Evolutionary conservation across 2,888 invertebrate species (phyloP).

Genomic region (Protonemura montana): DNA sequence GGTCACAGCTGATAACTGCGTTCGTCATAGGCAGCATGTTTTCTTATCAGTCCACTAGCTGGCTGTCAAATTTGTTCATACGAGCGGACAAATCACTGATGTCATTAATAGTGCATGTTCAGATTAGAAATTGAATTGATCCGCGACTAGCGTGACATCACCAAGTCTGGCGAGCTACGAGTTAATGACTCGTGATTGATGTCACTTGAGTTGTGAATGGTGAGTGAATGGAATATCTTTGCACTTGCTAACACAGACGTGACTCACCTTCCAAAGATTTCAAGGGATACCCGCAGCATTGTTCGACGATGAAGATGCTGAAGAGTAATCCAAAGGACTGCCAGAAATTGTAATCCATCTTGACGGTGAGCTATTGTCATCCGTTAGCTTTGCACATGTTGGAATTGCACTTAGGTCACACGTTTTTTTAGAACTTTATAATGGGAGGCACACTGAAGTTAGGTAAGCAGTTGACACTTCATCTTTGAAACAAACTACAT

Average conservation of each 20-base stretch:
- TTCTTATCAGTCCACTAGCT: not conserved
- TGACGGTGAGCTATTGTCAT: not conserved
- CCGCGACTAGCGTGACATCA: not conserved
- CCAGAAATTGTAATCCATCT: constrained; percentile 7
- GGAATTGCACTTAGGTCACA: not conserved
- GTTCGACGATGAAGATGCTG: not conserved
- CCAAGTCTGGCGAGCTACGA: not conserved
- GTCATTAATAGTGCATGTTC: not conserved
- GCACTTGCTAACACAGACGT: not conserved
- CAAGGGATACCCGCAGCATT: not conserved
- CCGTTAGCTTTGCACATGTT: not conserved
- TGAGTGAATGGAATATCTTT: not conserved
- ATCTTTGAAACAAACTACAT: not conserved
- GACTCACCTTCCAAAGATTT: not conserved
- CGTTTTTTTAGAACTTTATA: not conserved
- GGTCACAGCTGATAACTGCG: not conserved
- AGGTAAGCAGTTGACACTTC: constrained; percentile 1
- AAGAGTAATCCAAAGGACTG: not conserved
- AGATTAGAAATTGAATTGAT: not conserved
- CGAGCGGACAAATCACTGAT: not conserved
- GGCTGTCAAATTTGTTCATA: not conserved
- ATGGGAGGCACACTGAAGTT: not conserved
- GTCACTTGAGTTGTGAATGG: not conserved
- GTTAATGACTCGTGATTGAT: not conserved
- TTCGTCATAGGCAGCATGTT: not conserved